Base-by-base conservation (phyloP, 1,140 invertebrate species). In the Zaprionus africanus region DNA sequence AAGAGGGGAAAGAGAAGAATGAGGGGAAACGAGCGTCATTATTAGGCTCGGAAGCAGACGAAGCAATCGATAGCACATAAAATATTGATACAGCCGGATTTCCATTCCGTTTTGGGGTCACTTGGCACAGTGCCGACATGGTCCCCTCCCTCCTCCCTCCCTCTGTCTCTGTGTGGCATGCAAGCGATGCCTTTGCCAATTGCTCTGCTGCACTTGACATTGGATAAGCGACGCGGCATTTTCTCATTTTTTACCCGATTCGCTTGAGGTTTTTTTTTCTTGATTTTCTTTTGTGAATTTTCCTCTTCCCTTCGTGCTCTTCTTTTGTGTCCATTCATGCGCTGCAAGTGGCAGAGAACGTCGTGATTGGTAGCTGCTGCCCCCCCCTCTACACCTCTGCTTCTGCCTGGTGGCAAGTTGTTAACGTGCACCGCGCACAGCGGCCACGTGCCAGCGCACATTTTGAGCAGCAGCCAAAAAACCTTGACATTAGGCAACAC, bases 401-500 rank as follows among this genome's bases (percentile, higher is more conserved):
- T 46, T 4, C 17, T n/a, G 26, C 24, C 13, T 60, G 58, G 53
- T 41, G 38, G 69, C 62, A 64, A 66, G 43, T 26, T 54, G 56
- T 77, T 53, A 62, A 79, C 68, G 78, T 81, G 81, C 74, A 72
- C 41, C 41, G n/a, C n/a, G n/a, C 41, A 63, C 68, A 31, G 53
- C 34, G 57, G 62, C 56, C 76, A 78, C 64, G 69, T 62, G 77
- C 65, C 57, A 71, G 60, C 63, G 83, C 72, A 46, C 41, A 79
- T 69, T 81, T 80, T 78, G 72, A 82, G 41, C 72, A 79, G 69
- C 63, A 76, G 70, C 81, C 81, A 84, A 84, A 79, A 79, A 90
- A 82, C 85, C 85, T 90, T 90, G 85, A 90, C 85, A 85, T 90
- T 90, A 87, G 73, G 62, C 68, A 13, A 22, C 19, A 51, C 41